Base-by-base conservation (phyloP, 1,140 invertebrate genomes). In the Drosophila tropicalis region DNA sequence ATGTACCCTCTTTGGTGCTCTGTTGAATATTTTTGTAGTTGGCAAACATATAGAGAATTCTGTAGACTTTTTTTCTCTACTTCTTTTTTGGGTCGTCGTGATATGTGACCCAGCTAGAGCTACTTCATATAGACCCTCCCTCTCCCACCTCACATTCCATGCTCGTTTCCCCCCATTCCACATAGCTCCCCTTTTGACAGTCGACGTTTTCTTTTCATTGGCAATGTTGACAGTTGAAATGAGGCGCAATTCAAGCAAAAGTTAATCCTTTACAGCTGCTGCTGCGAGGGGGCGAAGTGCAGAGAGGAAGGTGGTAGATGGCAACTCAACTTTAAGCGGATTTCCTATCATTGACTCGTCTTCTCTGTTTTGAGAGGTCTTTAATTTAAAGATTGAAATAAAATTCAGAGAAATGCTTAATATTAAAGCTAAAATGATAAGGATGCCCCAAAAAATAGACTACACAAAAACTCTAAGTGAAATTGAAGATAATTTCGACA, bases 191-290 rank as follows among this genome's bases (percentile, higher is more conserved):
- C 7, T 22, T 3, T 51, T 51, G 17, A 51, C 44, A 51, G 44
- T 22, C 17, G 44, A 51, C 44, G 10, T 12, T 51, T 51, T 51
- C 44, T 51, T 51, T 51, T 51, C 44, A 51, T 51, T 51, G 44
- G 44, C 44, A 51, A 51, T 51, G 44, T 51, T 51, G 44, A 51
- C 44, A 22, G 44, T 51, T 51, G 44, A 51, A 51, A 51, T 51
- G 44, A 51, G 44, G 44, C 44, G 19, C 9, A 51, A 51, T 51
- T 51, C 44, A 51, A 51, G 44, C 17, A 10, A 51, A 51, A 51
- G 17, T 51, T 51, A 51, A 51, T 22, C 44, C 44, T 51, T 51
- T 51, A 19, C 44, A 51, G 15, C 15, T 17, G 15, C 44, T 17
- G 17, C 44, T 51, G 17, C 7, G 5, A 34, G 5, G 32, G 2